Evolutionary conservation across 1,140 invertebrate genomes (phyloP).

Genomic region (Hydropsyche tenuis): DNA sequence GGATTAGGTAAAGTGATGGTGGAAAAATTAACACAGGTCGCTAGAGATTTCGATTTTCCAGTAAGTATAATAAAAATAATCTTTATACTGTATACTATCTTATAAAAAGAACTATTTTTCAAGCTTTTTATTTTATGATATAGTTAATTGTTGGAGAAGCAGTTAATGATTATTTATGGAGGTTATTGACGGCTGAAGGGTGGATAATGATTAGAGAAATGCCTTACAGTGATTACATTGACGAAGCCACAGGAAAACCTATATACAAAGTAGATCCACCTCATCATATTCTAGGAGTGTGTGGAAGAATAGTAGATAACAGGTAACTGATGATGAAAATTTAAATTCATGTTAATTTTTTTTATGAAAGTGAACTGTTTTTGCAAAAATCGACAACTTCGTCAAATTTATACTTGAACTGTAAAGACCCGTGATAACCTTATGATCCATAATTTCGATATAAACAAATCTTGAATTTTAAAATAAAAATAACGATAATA

Average conservation of each 20-base stretch:
- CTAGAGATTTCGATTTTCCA: slow-evolving; percentile 39
- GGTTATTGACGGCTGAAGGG: slow-evolving; percentile 34
- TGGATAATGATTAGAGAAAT: slow-evolving; percentile 48
- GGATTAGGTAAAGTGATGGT: slow-evolving; percentile 47
- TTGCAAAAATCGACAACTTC: slow-evolving; percentile 9
- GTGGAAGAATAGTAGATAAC: slow-evolving; percentile 45
- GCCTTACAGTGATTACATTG: slow-evolving; percentile 46
- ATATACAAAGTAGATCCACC: slow-evolving; percentile 45
- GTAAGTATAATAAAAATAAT: no score
- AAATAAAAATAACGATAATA: no score
- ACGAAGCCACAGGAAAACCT: slow-evolving; percentile 44
- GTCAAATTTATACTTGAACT: neutral
- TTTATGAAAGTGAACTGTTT: no score
- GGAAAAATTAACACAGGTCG: slow-evolving; percentile 44
- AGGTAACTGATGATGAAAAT: no score
- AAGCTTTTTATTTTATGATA: neutral
- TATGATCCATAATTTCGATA: neutral
- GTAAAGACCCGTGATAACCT: neutral
- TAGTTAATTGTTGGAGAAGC: slow-evolving; percentile 46
- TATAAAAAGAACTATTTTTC: neutral
- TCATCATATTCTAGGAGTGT: slow-evolving; percentile 48
- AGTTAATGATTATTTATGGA: slow-evolving; percentile 47
- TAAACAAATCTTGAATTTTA: no score
- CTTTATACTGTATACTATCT: no score
- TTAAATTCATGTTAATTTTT: no score